phyloP scores from a whole-genome alignment of 2,888 invertebrate genomes.

The Lycophotia porphyrea region DNA sequence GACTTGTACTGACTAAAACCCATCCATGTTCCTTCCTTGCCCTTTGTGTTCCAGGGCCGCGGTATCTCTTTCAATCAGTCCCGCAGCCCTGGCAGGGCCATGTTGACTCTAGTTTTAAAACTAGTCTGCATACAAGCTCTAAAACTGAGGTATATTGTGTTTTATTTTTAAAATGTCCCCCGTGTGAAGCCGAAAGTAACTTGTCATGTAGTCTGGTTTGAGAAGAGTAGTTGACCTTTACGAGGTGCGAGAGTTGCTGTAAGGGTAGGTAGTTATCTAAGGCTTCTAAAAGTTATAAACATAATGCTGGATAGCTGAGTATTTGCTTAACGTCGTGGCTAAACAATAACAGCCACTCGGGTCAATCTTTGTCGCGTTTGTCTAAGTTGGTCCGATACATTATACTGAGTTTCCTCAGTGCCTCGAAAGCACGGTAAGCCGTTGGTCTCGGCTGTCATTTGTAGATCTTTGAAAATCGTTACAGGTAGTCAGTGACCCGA shows the following conservation, averaged over 20 bases:
- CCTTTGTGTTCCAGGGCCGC: too few relatives aligned
- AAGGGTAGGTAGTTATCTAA: neutral
- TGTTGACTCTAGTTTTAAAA: neutral
- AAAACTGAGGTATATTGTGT: slow-evolving; percentile 24
- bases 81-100: too few relatives aligned
- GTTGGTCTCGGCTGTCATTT: too few relatives aligned
- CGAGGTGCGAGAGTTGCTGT: neutral
- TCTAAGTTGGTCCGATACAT: too few relatives aligned
- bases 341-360: neutral
- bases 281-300: slow-evolving; percentile 5
- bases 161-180: slow-evolving; percentile 26
- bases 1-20: too few relatives aligned
- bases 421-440: too few relatives aligned
- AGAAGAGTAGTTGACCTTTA: slow-evolving; percentile 26
- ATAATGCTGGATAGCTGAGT: neutral
- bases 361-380: neutral
- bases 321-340: neutral
- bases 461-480: too few relatives aligned
- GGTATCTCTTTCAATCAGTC: too few relatives aligned
- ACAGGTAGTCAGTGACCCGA: too few relatives aligned
- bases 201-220: slow-evolving; percentile 36
- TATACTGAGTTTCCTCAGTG: too few relatives aligned
- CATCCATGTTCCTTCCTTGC: too few relatives aligned
- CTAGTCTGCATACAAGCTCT: neutral
- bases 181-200: slow-evolving; percentile 26